Evolutionary conservation across 2,888 invertebrate species (phyloP).

Genomic region (Buathra laborator): DNA sequence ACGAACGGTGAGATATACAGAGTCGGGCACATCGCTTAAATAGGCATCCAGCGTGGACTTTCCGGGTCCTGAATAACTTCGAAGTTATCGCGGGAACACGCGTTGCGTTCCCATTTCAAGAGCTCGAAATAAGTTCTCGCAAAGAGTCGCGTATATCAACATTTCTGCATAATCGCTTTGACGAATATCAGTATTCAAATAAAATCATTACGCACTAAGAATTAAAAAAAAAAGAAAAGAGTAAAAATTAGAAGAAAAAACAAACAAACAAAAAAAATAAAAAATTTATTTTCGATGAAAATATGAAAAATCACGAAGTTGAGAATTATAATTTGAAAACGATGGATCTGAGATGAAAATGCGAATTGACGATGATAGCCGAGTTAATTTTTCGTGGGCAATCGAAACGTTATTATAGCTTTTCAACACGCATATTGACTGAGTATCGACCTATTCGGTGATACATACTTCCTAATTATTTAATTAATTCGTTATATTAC

Average conservation of each 20-base stretch:
- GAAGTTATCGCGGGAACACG: slow-evolving; percentile 28
- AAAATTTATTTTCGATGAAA: slow-evolving; percentile 19
- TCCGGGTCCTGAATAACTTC: slow-evolving; percentile 36
- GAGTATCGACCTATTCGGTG: slow-evolving; percentile 53
- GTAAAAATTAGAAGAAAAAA: slow-evolving; percentile 27
- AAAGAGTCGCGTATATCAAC: slow-evolving; percentile 60
- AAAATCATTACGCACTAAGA: slow-evolving; percentile 64
- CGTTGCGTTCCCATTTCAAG: slow-evolving; percentile 12
- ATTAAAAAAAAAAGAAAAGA: slow-evolving; percentile 17
- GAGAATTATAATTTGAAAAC: slow-evolving; percentile 43
- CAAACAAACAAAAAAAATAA: neutral
- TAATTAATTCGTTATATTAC: slow-evolving; percentile 28
- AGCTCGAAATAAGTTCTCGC: slow-evolving; percentile 47
- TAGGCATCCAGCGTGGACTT: slow-evolving; percentile 40
- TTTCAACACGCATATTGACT: slow-evolving; percentile 61
- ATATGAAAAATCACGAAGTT: slow-evolving; percentile 38
- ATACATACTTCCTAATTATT: slow-evolving; percentile 58
- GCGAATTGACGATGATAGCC: slow-evolving; percentile 44
- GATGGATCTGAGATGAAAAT: slow-evolving; percentile 55
- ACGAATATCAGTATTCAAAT: slow-evolving; percentile 72
- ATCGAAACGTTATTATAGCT: slow-evolving; percentile 49
- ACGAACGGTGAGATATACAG: neutral
- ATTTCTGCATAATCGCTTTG: slow-evolving; percentile 69
- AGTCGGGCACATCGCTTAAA: slow-evolving; percentile 16
- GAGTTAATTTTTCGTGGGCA: slow-evolving; percentile 51